Percentiles rank a stretch among this genome's conserved stretches.
Conservation (phyloP, 2,888 invertebrate genomes). For the Chloroclystis v-ata region DNA sequence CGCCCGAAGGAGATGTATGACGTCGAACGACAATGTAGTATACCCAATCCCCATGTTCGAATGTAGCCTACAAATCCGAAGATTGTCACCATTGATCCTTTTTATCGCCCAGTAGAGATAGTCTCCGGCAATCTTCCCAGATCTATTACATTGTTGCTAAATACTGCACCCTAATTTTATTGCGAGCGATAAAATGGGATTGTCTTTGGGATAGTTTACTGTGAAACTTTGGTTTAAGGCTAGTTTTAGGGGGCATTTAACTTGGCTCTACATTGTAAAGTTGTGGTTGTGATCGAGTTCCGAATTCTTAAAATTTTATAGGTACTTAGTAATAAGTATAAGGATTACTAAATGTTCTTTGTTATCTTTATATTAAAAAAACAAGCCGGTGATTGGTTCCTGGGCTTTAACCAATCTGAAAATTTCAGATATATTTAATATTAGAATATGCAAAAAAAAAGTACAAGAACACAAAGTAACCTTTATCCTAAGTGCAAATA, state of each 20-base stretch:
- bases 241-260: slow-evolving; percentile 12
- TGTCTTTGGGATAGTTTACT: slow-evolving; percentile 12
- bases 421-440: too few relatives aligned
- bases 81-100: slow-evolving; percentile 19
- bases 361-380: too few relatives aligned
- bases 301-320: too few relatives aligned
- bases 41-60: slow-evolving; percentile 1
- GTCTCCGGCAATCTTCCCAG: slow-evolving; percentile 11
- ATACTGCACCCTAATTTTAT: slow-evolving; percentile 27
- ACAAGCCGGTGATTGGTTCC: too few relatives aligned
- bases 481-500: too few relatives aligned
- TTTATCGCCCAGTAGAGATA: slow-evolving; percentile 17
- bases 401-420: too few relatives aligned
- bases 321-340: too few relatives aligned
- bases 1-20: too few relatives aligned
- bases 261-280: slow-evolving; percentile 8
- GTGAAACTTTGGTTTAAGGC: slow-evolving; percentile 13
- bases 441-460: too few relatives aligned
- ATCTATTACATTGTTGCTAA: slow-evolving; percentile 28
- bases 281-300: slow-evolving; percentile 6
- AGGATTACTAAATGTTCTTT: too few relatives aligned
- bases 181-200: slow-evolving; percentile 22
- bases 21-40: background rate
- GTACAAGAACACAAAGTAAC: too few relatives aligned
- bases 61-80: slow-evolving; percentile 17